phyloP scores from a whole-genome alignment of 1,140 invertebrate genomes.

The Colletes latitarsis region DNA sequence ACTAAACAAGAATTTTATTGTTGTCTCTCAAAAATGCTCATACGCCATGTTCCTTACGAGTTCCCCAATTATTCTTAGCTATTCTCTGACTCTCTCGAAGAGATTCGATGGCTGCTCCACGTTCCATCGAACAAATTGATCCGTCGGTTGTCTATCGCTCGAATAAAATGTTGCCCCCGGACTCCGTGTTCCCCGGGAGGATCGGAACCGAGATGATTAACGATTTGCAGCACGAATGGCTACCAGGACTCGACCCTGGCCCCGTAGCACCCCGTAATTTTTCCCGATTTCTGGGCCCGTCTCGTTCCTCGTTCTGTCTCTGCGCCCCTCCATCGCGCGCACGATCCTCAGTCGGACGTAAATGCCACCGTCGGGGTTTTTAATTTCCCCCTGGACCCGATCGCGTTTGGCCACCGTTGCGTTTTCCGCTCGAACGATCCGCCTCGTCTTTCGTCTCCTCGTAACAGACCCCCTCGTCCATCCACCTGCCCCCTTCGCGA shows the following conservation, averaged over 20 bases:
- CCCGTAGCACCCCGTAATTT: slow-evolving; percentile 47
- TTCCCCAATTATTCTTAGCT: too few relatives aligned
- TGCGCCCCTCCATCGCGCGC: background rate
- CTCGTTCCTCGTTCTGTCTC: background rate
- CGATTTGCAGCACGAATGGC: background rate
- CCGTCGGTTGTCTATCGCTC: too few relatives aligned
- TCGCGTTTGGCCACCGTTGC: slow-evolving; percentile 31
- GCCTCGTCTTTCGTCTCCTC: background rate
- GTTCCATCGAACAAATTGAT: too few relatives aligned
- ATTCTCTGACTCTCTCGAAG: too few relatives aligned
- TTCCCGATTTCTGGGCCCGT: slow-evolving; percentile 11
- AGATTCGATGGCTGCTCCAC: too few relatives aligned
- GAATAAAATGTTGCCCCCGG: too few relatives aligned
- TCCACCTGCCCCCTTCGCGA: background rate
- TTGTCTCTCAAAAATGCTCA: too few relatives aligned
- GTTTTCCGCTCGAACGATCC: slow-evolving; percentile 61
- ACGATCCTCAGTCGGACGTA: slow-evolving; percentile 44
- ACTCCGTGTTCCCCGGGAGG: too few relatives aligned
- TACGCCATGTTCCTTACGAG: too few relatives aligned
- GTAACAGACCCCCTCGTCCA: background rate
- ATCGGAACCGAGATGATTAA: slow-evolving; percentile 3
- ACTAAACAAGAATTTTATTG: too few relatives aligned
- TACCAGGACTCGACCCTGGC: slow-evolving; percentile 1
- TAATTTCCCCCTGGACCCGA: slow-evolving; percentile 42
- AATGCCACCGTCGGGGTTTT: slow-evolving; percentile 59